Percentiles rank a stretch among this genome's conserved stretches.
Evolutionary conservation across 1,140 invertebrate species (phyloP).

Genomic region (Papilio xuthus): DNA sequence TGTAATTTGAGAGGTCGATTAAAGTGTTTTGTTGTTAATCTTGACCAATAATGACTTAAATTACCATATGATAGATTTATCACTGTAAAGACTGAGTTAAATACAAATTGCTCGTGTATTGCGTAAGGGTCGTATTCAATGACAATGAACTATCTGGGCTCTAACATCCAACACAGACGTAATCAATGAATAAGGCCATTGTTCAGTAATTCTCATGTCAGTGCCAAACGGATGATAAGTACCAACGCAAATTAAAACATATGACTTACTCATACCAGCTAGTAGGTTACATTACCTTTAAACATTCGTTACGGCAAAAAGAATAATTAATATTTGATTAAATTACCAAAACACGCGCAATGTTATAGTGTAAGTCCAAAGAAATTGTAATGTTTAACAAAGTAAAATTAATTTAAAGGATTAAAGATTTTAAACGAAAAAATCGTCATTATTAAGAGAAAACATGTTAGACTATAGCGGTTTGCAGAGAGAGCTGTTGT

Average conservation of each 20-base stretch:
- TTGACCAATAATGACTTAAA: neutral
- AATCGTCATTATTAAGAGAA: neutral
- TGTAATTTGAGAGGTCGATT: neutral
- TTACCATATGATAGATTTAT: neutral
- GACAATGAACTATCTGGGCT: conserved; percentile 12
- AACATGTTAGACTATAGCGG: neutral
- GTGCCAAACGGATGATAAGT: conserved; percentile 1
- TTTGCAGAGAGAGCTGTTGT: neutral
- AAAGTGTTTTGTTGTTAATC: neutral
- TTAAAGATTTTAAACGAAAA: neutral
- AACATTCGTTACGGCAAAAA: too few relatives aligned
- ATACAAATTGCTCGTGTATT: neutral
- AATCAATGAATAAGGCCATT: conserved; percentile 11
- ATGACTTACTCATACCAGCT: neutral
- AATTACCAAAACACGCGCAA: neutral
- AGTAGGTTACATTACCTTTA: neutral
- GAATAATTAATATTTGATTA: too few relatives aligned
- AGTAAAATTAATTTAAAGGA: neutral
- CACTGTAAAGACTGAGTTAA: neutral
- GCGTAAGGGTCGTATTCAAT: neutral
- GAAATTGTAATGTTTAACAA: neutral
- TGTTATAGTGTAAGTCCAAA: neutral
- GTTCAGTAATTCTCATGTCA: conserved; percentile 22
- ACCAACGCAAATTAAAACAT: conserved; percentile 5
- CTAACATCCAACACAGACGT: neutral